phyloP scores from a whole-genome alignment of 2,113 vertebrate genomes.

The Microcebus lehilahytsara region DNA sequence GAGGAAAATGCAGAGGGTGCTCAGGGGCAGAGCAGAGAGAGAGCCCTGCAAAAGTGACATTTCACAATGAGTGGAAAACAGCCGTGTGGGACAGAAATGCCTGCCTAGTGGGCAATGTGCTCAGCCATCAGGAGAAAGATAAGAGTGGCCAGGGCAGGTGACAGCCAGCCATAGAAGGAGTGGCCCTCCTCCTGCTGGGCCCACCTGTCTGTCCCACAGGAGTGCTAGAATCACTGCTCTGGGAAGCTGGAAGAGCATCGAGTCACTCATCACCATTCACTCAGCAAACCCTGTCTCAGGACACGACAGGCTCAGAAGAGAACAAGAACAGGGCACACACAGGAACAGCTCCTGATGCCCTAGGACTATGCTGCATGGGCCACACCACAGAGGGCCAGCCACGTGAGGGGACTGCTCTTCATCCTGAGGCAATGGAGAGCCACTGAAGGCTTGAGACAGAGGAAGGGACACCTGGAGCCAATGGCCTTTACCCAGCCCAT shows the following conservation, averaged over 20 bases:
- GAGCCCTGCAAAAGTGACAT: not conserved
- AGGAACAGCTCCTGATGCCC: not conserved
- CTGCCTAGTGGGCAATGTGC: not conserved
- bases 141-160: not conserved
- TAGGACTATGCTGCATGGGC: not conserved
- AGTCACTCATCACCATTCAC: not conserved
- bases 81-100: not conserved
- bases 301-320: not conserved
- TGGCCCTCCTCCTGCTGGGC: not conserved
- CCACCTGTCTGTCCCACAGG: not conserved
- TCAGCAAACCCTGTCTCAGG: not conserved
- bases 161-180: accelerated
- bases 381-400: accelerated
- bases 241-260: not conserved
- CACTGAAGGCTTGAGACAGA: not conserved
- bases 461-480: not conserved
- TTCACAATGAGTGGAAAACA: not conserved
- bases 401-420: not conserved
- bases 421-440: not conserved
- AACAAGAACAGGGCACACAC: not conserved
- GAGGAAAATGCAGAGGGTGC: not conserved
- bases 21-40: not conserved
- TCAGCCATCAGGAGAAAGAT: not conserved
- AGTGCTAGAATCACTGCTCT: not conserved
- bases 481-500: not conserved